A percentile compares a stretch with the other conserved stretches of the same genome.
These are phyloP conservation scores for Drosophila fungiperda DNA, from an alignment of 2,888 invertebrate genomes.

Conservation along the genomic window DNA sequence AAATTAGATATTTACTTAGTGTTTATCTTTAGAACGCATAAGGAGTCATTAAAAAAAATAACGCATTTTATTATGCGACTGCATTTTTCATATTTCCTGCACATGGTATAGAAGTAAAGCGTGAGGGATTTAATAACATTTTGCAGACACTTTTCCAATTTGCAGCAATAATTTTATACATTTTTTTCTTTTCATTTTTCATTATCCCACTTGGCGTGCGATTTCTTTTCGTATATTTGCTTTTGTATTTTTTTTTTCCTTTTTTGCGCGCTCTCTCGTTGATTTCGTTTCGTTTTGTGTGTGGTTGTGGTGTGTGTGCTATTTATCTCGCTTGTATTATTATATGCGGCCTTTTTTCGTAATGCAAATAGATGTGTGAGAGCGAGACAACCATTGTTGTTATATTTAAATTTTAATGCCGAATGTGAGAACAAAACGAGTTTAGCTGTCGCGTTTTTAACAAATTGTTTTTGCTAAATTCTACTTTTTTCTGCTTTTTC, in stretches of 20 bases:
- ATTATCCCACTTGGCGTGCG: conserved; percentile 51
- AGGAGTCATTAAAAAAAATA: conserved; percentile 1
- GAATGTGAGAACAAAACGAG: conserved; percentile 70
- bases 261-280: conserved; percentile 54
- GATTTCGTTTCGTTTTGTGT: conserved; percentile 38
- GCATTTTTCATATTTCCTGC: not conserved
- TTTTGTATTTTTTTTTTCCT: conserved; percentile 46
- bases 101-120: not conserved
- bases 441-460: conserved; percentile 74
- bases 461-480: conserved; percentile 51
- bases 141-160: conserved; percentile 8
- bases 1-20: conserved; percentile 22
- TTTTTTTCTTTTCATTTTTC: conserved; percentile 41
- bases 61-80: conserved; percentile 7
- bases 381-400: conserved; percentile 62
- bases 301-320: conserved; percentile 30
- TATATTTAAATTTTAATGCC: conserved; percentile 74
- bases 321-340: conserved; percentile 59
- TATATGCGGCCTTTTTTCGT: conserved; percentile 68
- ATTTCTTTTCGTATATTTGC: conserved; percentile 53
- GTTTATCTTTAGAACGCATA: conserved; percentile 34
- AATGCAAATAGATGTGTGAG: conserved; percentile 32
- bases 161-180: conserved; percentile 14
- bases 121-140: not conserved
- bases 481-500: conserved; percentile 17